phyloP scores from a whole-genome alignment of 2,113 vertebrate genomes.

The Nettapus auritus region DNA sequence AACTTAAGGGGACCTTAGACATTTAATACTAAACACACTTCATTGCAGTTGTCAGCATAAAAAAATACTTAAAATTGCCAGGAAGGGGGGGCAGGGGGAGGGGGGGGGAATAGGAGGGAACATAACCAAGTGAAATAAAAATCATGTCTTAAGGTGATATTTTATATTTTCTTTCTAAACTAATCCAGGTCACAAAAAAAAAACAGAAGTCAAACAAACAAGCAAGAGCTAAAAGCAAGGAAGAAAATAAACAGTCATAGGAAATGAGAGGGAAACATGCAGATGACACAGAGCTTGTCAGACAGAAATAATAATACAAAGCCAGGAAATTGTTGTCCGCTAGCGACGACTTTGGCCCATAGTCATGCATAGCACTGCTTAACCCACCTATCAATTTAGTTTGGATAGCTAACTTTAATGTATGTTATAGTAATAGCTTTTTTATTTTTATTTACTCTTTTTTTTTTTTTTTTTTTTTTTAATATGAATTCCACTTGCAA shows the following conservation, averaged over 20 bases:
- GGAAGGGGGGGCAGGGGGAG: not conserved
- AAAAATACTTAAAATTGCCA: not conserved
- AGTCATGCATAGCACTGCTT: not conserved
- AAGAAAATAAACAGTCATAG: slow-evolving; percentile 42
- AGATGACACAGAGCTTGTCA: slow-evolving; percentile 33
- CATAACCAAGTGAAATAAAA: not conserved
- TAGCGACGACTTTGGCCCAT: not conserved
- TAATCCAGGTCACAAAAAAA: not conserved
- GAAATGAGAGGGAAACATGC: slow-evolving; percentile 35
- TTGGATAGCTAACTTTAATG: not conserved
- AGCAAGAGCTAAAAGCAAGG: not conserved
- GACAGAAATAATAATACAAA: slow-evolving; percentile 42
- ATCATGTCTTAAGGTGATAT: not conserved
- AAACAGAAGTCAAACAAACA: not conserved
- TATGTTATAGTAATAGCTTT: not conserved
- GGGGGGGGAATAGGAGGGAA: not conserved
- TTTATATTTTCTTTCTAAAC: not conserved
- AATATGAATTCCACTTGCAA: not conserved
- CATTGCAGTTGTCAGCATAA: not conserved
- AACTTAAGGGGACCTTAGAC: not conserved
- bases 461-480: not conserved
- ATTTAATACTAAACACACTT: not conserved
- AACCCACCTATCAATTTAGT: accelerated
- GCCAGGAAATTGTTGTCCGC: slow-evolving; percentile 49
- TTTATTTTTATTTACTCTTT: not conserved